These are phyloP conservation scores for Sus cebifrons DNA, from an alignment of 2,797 vertebrate species.

Conservation along the genomic window DNA sequence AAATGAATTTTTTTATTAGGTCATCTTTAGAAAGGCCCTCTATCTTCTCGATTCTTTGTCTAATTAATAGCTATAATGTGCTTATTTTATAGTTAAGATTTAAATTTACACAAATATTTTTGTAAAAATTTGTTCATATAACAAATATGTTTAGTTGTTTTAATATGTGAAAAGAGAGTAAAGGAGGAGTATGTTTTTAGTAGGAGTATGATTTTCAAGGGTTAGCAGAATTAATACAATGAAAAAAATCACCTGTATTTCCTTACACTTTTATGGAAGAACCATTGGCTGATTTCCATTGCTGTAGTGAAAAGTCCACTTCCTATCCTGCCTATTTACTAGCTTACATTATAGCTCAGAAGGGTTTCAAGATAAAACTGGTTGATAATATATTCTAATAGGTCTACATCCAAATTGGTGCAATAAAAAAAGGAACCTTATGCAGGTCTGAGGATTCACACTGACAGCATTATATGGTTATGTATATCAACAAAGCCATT, in stretches of 20 bases:
- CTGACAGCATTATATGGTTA: neutral
- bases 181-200: neutral
- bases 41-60: neutral
- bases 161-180: neutral
- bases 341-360: neutral
- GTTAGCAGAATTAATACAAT: neutral
- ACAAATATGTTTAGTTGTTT: neutral
- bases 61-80: neutral
- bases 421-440: neutral
- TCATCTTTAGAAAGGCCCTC: neutral
- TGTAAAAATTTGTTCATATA: neutral
- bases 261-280: neutral
- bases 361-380: neutral
- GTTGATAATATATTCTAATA: conserved; percentile 30
- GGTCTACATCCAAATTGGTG: neutral
- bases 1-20: conserved; percentile 48
- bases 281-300: neutral
- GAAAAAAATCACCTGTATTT: neutral
- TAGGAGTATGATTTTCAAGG: neutral
- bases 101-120: neutral
- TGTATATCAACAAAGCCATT: neutral
- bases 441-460: neutral
- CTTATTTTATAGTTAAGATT: conserved; percentile 10
- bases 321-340: neutral
- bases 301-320: neutral